Base-by-base conservation (phyloP, 1,140 invertebrate species). In the Diploscapter pachys region DNA sequence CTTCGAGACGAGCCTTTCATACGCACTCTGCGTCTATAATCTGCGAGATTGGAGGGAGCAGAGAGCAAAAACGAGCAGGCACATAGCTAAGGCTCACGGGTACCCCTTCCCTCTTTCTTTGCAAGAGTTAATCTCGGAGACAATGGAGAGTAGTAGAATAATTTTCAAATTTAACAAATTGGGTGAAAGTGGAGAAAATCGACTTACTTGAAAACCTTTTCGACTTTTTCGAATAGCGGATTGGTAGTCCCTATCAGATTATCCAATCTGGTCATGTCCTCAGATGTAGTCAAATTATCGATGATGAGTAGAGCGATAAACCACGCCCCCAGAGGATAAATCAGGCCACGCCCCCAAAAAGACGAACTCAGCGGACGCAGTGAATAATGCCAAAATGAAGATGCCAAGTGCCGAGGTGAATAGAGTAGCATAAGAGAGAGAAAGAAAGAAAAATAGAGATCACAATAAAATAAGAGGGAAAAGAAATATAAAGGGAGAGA, bases 151-250 rank as follows among this genome's bases (percentile, higher is more conserved):
- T 31, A 31, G 31, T 31, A 31, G 31, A 31, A 31, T 31, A 31
- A 31, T 31, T 31, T 59, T 13, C 13, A 49, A 65, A 11, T 48
- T 51, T 11, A 8, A 68, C 13, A 48, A 48, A 11, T 5, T 8
- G 13, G 5, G 49, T 8, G 66, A 56, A 5, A 31, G n/a, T 50
- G 31, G 51, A 11, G 13, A 8, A 48, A 53, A 50, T 68, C 6
- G 6, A 13, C 66, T 48, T 55, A 80, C 80, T 72, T 73, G 73
- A 83, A 83, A 48, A 81, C 78, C 65, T 82, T 78, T 62, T 84
- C 80, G 4, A 84, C 80, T 61, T 81, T 79, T 5, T 64, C 77
- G 69, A 84, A 82, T 53, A 72, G 68, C 11, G 81, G 80, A 6
- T 71, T 54, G 31, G 72, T 71, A 31, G 67, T 48, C 59, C 75